Evolutionary conservation across 1,140 invertebrate species (phyloP).

Genomic region (Parapsyche elsis): DNA sequence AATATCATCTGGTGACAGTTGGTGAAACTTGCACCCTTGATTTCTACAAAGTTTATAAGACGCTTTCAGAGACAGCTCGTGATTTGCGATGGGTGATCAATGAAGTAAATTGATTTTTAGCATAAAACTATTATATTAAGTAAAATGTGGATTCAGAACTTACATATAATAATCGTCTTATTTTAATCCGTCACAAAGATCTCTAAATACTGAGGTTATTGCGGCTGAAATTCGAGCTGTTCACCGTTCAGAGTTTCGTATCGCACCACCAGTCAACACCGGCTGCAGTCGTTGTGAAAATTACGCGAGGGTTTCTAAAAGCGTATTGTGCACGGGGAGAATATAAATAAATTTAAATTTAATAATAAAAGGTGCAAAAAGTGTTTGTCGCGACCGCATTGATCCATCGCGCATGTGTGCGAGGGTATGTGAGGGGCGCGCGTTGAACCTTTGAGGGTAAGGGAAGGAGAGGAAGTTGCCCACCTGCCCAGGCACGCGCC

Average conservation of each 20-base stretch:
- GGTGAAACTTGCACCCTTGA: slow-evolving; percentile 53
- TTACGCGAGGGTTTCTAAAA: no score
- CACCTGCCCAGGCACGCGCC: slow-evolving; percentile 54
- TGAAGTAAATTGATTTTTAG: no score
- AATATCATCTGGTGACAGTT: slow-evolving; percentile 52
- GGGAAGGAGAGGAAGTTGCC: slow-evolving; percentile 31
- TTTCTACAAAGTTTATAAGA: slow-evolving; percentile 39
- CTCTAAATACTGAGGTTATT: no score
- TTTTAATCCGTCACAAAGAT: no score
- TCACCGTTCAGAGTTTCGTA: no score
- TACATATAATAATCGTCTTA: no score
- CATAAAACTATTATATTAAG: no score
- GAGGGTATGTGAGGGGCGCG: slow-evolving; percentile 5
- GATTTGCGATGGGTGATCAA: not conserved
- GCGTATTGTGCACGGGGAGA: no score
- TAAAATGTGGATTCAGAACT: no score
- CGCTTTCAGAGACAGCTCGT: slow-evolving; percentile 35
- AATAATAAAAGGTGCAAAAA: slow-evolving; percentile 19
- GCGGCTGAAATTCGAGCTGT: no score
- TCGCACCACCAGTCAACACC: no score
- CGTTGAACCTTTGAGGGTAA: slow-evolving; percentile 19
- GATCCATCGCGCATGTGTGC: slow-evolving; percentile 28
- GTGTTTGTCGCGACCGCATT: not conserved
- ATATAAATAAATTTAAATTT: slow-evolving; percentile 2
- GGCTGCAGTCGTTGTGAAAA: no score